A percentile compares a stretch with the other conserved stretches of the same genome.
phyloP scores from a whole-genome alignment of 2,797 vertebrate species.

The Tympanoctomys barrerae region DNA sequence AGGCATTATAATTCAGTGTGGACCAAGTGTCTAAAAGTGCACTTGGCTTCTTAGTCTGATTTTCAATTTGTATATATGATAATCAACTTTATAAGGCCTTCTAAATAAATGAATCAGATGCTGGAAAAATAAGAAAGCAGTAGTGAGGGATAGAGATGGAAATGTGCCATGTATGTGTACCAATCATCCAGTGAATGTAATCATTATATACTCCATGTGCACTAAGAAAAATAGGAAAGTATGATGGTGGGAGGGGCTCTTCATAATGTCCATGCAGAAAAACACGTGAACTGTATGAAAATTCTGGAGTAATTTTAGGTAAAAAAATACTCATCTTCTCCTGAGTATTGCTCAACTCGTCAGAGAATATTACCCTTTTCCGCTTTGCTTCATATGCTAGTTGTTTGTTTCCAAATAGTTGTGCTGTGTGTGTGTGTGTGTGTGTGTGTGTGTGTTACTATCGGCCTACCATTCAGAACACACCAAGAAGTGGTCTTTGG shows the following conservation, averaged over 20 bases:
- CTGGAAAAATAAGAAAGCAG: neutral
- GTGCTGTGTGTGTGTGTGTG: neutral
- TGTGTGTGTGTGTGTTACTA: neutral
- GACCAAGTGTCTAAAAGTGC: neutral
- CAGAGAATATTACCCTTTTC: neutral
- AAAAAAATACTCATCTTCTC: neutral
- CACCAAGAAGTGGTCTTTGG: neutral
- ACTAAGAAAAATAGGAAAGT: neutral
- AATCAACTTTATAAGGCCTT: neutral
- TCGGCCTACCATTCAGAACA: neutral
- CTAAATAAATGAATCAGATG: neutral
- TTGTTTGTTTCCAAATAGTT: constrained; percentile 36
- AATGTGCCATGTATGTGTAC: neutral
- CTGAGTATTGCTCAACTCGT: neutral
- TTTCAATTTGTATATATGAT: neutral
- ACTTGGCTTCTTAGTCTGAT: neutral
- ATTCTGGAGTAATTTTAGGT: constrained; percentile 13
- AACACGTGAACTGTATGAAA: constrained; percentile 41
- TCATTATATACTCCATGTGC: neutral
- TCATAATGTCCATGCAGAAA: neutral
- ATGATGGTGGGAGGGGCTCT: neutral
- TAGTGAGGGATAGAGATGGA: neutral
- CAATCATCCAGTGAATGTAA: neutral
- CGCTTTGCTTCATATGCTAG: neutral
- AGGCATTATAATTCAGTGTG: neutral